Conservation (phyloP, 2,888 invertebrate genomes). For the Helleia helle region DNA sequence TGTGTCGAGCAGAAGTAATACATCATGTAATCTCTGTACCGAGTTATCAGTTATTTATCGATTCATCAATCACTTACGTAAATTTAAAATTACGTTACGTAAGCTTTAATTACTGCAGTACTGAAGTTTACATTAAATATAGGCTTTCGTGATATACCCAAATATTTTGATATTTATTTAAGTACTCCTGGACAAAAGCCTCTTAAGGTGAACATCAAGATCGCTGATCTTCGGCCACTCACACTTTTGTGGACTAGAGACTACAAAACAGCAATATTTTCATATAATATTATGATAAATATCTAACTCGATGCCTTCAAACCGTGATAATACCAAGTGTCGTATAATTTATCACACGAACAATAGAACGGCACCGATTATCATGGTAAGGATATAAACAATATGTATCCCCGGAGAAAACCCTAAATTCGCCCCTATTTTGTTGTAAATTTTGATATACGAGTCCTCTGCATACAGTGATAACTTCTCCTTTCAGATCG, state of each 20-base stretch:
- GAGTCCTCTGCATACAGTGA: slow-evolving; percentile 5
- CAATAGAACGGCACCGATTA: slow-evolving; percentile 3
- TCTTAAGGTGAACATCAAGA: no score
- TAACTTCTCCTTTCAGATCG: no score
- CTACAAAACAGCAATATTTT: no score
- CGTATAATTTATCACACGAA: slow-evolving; percentile 5
- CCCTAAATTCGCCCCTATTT: slow-evolving; percentile 2
- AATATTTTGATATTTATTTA: no score
- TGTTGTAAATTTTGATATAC: slow-evolving; percentile 4
- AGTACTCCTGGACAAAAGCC: no score
- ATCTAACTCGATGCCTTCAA: not conserved
- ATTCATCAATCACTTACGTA: not conserved
- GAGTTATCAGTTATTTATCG: slow-evolving; percentile 5
- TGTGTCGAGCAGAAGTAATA: not conserved
- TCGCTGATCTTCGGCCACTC: no score
- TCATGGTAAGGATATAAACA: slow-evolving; percentile 1
- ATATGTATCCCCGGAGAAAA: slow-evolving; percentile 4
- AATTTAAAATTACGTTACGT: not conserved
- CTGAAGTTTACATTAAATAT: not conserved
- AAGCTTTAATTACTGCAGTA: not conserved
- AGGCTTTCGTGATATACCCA: no score
- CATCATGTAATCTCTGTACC: not conserved
- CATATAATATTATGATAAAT: not conserved
- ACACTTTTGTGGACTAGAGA: no score
- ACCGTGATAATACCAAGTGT: slow-evolving; percentile 4